Percentiles rank a stretch among this genome's conserved stretches.
phyloP scores from a whole-genome alignment of 2,113 vertebrate species.

The Petaurus breviceps region DNA sequence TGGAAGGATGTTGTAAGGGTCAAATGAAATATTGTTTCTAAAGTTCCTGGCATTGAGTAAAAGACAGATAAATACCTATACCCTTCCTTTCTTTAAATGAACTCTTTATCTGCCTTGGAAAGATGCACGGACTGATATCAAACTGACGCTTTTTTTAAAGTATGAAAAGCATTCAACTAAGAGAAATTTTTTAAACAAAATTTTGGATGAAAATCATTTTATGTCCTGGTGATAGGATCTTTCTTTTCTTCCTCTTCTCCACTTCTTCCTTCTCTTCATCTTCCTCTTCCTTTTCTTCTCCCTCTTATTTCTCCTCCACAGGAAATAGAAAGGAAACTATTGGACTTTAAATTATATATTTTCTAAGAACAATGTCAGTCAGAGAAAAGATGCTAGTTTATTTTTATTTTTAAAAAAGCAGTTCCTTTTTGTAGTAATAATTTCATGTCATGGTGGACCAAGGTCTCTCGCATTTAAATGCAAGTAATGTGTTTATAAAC shows the following conservation, averaged over 20 bases:
- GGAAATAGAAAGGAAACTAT: neutral
- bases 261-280: no score
- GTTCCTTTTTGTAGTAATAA: neutral
- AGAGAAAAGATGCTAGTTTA: neutral
- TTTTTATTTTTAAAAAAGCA: neutral
- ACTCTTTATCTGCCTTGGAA: neutral
- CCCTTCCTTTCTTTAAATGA: neutral
- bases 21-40: neutral
- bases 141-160: neutral
- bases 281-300: neutral
- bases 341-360: neutral
- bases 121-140: neutral
- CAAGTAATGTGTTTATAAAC: neutral
- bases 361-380: neutral
- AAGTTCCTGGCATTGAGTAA: neutral
- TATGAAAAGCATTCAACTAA: neutral
- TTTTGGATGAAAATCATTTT: neutral
- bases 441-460: neutral
- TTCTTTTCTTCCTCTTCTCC: neutral
- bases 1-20: neutral
- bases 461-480: neutral
- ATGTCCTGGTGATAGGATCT: neutral
- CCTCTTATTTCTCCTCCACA: no score
- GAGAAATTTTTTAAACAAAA: neutral
- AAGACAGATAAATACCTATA: neutral